phyloP scores from a whole-genome alignment of 2,888 invertebrate species.

The Morpho achilles region DNA sequence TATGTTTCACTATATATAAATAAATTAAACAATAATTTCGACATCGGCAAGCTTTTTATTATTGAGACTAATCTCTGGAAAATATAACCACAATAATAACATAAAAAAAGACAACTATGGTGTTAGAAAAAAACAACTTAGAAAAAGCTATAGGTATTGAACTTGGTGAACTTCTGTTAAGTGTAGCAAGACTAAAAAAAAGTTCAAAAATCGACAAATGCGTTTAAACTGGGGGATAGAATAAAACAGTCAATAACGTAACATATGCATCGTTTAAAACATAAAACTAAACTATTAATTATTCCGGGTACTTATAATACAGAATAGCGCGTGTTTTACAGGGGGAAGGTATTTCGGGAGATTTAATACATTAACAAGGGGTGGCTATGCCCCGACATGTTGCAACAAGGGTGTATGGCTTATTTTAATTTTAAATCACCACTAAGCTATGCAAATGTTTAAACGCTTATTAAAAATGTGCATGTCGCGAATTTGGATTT shows the following conservation, averaged over 20 bases:
- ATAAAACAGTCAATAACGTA: constrained; percentile 6
- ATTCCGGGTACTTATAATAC: constrained; percentile 22
- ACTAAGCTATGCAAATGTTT: constrained; percentile 29
- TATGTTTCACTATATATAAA: no score
- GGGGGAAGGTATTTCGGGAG: constrained; percentile 24
- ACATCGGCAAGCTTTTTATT: no score
- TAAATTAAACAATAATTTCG: no score
- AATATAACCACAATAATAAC: no score
- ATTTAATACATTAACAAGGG: constrained; percentile 30
- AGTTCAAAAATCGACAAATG: no score
- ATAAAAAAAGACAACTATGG: no score
- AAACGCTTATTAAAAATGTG: constrained; percentile 18
- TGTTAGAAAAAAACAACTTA: no score
- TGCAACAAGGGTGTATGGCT: constrained; percentile 23
- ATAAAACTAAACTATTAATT: constrained; percentile 25
- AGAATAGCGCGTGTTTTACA: constrained; percentile 16
- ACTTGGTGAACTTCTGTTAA: no score
- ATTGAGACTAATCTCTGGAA: no score
- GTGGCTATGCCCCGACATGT: constrained; percentile 20
- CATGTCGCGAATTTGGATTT: constrained; percentile 8
- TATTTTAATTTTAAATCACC: constrained; percentile 35
- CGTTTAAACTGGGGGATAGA: no score
- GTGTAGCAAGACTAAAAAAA: no score
- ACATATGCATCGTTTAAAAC: constrained; percentile 11
- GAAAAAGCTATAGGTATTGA: no score